Conservation (phyloP, 2,797 vertebrate genomes). For the Smutsia gigantea region DNA sequence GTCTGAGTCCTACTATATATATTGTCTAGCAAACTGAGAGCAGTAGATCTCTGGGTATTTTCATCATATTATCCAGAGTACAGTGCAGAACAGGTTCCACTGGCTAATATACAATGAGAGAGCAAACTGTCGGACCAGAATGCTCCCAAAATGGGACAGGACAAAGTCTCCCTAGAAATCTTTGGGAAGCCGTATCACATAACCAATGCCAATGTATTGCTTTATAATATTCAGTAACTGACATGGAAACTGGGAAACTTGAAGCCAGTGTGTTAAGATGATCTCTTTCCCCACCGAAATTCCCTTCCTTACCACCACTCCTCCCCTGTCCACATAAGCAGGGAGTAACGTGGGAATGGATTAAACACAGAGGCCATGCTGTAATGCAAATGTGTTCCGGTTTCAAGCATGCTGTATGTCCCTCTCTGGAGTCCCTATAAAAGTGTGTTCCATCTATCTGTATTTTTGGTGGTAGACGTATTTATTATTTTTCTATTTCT, state of each 20-base stretch:
- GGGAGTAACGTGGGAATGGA: not conserved
- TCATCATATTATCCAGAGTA: not conserved
- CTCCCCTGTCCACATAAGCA: not conserved
- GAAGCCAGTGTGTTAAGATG: not conserved
- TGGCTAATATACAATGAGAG: not conserved
- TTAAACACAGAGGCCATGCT: not conserved
- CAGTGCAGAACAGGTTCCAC: not conserved
- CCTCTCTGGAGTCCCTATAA: not conserved
- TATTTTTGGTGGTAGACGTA: not conserved
- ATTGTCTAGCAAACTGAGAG: not conserved
- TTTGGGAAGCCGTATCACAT: not conserved
- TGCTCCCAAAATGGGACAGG: not conserved
- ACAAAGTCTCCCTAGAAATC: not conserved
- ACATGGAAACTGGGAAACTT: not conserved
- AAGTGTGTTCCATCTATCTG: not conserved
- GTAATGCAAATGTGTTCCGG: not conserved
- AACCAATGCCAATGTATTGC: not conserved
- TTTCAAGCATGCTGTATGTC: not conserved
- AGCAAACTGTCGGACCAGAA: not conserved
- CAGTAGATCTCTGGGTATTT: not conserved
- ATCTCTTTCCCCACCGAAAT: not conserved
- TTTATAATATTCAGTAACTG: not conserved
- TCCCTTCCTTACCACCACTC: not conserved
- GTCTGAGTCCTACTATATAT: not conserved
- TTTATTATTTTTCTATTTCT: not conserved